A percentile compares a stretch with the other conserved stretches of the same genome.
Conservation (phyloP, 2,113 vertebrate genomes). For the Hyperoodon ampullatus region DNA sequence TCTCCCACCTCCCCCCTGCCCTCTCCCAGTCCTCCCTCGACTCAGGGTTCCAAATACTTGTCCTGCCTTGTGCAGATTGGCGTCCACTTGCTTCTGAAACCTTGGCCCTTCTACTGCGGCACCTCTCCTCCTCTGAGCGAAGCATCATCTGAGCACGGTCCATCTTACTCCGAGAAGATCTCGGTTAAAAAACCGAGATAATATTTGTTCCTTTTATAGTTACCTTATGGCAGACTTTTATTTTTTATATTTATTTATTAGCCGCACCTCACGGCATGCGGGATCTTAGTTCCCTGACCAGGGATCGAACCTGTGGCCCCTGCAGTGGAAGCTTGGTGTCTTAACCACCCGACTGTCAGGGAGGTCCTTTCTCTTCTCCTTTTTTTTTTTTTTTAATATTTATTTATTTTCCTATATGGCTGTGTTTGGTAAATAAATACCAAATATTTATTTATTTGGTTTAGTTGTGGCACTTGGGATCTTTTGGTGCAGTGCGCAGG, state of each 20-base stretch:
- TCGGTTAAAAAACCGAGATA: neutral
- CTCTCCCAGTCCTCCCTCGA: neutral
- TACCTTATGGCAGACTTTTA: neutral
- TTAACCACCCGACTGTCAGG: too few species aligned
- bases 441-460: too few species aligned
- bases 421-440: too few species aligned
- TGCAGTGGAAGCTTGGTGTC: too few species aligned
- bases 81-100: neutral
- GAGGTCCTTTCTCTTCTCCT: too few species aligned
- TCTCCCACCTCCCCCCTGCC: neutral
- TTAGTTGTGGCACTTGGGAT: too few species aligned
- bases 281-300: too few species aligned
- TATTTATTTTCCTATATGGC: too few species aligned
- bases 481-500: too few species aligned
- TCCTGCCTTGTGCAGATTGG: neutral
- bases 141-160: neutral
- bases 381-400: neutral
- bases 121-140: neutral
- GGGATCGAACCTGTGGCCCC: too few species aligned
- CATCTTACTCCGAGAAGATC: neutral
- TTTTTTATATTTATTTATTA: neutral
- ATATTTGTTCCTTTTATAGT: neutral
- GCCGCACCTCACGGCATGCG: too few species aligned
- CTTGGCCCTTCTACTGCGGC: accelerated
- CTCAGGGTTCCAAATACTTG: too few species aligned